phyloP scores from a whole-genome alignment of 1,140 invertebrate genomes.

The Hydropsyche tenuis region DNA sequence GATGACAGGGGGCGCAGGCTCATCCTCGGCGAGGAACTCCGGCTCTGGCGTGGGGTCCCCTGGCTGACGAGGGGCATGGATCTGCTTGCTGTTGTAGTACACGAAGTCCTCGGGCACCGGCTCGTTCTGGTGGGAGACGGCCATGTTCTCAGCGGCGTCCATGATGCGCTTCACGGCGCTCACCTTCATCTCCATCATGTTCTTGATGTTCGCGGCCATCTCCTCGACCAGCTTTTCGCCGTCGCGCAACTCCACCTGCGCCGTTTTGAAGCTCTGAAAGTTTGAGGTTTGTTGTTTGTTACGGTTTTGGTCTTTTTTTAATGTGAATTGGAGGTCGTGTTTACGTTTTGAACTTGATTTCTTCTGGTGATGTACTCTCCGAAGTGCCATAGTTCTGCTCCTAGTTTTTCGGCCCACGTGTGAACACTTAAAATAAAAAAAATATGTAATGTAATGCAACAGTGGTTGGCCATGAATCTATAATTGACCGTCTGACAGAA shows the following conservation, averaged over 20 bases:
- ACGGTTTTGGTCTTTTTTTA: too few species aligned
- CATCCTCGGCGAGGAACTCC: slow-evolving; percentile 62
- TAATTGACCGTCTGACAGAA: too few species aligned
- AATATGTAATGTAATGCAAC: not conserved
- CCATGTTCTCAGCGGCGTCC: slow-evolving; percentile 79
- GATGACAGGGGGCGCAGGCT: slow-evolving; percentile 62
- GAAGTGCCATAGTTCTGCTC: slow-evolving; percentile 73
- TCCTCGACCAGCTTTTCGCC: slow-evolving; percentile 75
- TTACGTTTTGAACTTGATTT: slow-evolving; percentile 72
- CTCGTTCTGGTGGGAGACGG: slow-evolving; percentile 65
- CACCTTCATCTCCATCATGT: slow-evolving; percentile 85
- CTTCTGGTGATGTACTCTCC: slow-evolving; percentile 75
- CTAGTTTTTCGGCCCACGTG: slow-evolving; percentile 74
- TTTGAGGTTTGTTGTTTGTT: too few species aligned
- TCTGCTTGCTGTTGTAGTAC: slow-evolving; percentile 78
- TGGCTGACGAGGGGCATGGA: slow-evolving; percentile 58
- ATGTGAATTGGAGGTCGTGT: slow-evolving; percentile 30
- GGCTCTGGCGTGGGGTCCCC: slow-evolving; percentile 61
- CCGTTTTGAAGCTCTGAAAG: slow-evolving; percentile 75
- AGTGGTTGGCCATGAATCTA: too few species aligned
- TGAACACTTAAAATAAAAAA: slow-evolving; percentile 64
- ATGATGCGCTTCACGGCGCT: slow-evolving; percentile 84
- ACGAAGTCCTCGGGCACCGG: slow-evolving; percentile 69
- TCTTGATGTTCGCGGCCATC: slow-evolving; percentile 79
- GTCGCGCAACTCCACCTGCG: slow-evolving; percentile 71